Percentiles rank a stretch among this genome's conserved stretches.
Evolutionary conservation across 2,797 vertebrate species (phyloP).

Genomic region (Centropyge bicolor): DNA sequence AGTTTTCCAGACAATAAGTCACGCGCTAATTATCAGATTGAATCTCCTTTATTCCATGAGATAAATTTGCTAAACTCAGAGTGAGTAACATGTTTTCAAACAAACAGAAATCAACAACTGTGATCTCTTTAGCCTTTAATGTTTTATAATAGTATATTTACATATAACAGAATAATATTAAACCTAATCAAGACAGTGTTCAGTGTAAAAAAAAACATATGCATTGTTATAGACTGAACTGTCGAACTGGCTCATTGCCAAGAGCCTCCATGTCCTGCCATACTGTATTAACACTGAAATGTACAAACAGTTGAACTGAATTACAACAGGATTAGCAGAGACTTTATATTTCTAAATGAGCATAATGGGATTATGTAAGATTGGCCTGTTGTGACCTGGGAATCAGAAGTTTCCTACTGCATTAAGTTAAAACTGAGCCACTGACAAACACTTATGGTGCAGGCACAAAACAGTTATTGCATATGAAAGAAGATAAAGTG

Average conservation of each 20-base stretch:
- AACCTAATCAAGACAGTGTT: neutral
- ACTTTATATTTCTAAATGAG: conserved; percentile 20
- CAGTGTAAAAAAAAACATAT: neutral
- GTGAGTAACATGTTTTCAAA: neutral
- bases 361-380: conserved; percentile 32
- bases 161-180: neutral
- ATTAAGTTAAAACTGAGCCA: neutral
- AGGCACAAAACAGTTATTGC: neutral
- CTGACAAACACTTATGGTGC: neutral
- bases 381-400: conserved; percentile 13
- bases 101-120: neutral
- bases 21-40: no score
- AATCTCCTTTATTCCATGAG: no score
- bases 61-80: no score
- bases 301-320: neutral
- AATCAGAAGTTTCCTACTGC: neutral
- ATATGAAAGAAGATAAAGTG: neutral
- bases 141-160: no score
- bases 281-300: conserved; percentile 5
- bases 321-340: conserved; percentile 11
- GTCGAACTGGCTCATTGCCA: neutral
- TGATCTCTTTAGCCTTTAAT: neutral
- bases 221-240: neutral
- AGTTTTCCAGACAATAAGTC: neutral
- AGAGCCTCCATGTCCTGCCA: neutral